These are phyloP conservation scores for human DNA, from an alignment of 2,113 vertebrate species.

Conservation along the genomic window GRCh38 chr1:182707001-182707500, in stretches of 20 bases:
- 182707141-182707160: too few relatives aligned
- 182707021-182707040: too few relatives aligned
- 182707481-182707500: neutral
- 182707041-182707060: too few relatives aligned
- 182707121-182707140: too few relatives aligned
- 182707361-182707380: conserved; percentile 53
- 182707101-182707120: too few relatives aligned
- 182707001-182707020: too few relatives aligned
- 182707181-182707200: neutral
- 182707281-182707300: neutral
- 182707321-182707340: neutral
- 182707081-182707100: too few relatives aligned
- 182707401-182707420: conserved; percentile 17
- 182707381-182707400: neutral
- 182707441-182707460: neutral
- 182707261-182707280: neutral
- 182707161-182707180: neutral
- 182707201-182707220: neutral
- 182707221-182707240: neutral
- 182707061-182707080: too few relatives aligned
- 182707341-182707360: neutral
- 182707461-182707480: neutral
- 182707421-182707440: neutral
- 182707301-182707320: neutral
- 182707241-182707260: neutral